A percentile compares a stretch with the other conserved stretches of the same genome.
phyloP scores from a whole-genome alignment of 2,113 vertebrate species.

The Forbesichthys papilliferus region DNA sequence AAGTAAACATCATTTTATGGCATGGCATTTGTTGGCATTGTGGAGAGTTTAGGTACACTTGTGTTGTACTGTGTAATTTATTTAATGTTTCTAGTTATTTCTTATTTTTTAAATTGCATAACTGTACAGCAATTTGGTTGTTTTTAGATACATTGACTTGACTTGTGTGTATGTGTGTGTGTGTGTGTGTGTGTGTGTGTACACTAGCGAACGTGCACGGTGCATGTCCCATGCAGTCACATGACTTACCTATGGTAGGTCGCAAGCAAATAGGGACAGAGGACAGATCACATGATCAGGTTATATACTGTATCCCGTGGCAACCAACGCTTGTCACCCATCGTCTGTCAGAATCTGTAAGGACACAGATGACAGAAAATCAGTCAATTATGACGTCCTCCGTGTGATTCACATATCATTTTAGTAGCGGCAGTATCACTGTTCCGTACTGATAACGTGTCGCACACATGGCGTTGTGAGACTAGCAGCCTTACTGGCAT shows the following conservation, averaged over 20 bases:
- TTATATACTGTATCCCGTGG: constrained; percentile 45
- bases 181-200: neutral
- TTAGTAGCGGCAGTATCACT: neutral
- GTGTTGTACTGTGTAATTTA: too few relatives aligned
- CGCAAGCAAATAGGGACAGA: constrained; percentile 39
- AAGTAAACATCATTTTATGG: too few relatives aligned
- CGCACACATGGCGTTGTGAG: constrained; percentile 24
- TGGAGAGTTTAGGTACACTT: too few relatives aligned
- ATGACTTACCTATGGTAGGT: constrained; percentile 67
- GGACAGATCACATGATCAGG: constrained; percentile 71
- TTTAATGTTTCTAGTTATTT: too few relatives aligned
- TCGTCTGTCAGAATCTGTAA: constrained; percentile 46
- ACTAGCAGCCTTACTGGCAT: constrained; percentile 49
- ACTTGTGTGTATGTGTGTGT: too few relatives aligned
- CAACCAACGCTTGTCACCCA: constrained; percentile 54
- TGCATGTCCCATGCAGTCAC: constrained; percentile 10
- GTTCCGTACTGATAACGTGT: constrained; percentile 16
- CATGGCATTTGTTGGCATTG: too few relatives aligned
- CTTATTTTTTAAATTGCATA: too few relatives aligned
- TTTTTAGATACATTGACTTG: too few relatives aligned
- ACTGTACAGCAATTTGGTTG: too few relatives aligned
- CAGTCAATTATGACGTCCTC: constrained; percentile 1
- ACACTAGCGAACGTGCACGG: neutral
- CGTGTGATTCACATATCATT: neutral
- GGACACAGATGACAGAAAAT: neutral